Evolutionary conservation across 2,797 vertebrate genomes (phyloP).

Genomic region (Tinamus major): DNA sequence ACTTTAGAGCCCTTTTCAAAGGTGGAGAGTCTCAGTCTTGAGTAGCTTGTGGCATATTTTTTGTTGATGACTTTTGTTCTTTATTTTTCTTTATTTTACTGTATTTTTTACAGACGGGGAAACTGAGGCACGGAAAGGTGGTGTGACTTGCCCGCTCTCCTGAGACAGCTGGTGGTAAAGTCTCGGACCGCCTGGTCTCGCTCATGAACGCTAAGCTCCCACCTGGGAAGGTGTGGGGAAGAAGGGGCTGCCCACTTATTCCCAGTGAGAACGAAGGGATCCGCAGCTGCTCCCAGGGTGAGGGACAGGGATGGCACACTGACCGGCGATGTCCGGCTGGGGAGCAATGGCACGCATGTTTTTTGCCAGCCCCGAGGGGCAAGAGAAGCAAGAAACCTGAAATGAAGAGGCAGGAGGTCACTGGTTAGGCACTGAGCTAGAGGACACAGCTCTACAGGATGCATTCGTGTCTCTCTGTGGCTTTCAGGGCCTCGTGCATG

Average conservation of each 20-base stretch:
- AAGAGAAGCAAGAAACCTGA: neutral
- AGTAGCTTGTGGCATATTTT: neutral
- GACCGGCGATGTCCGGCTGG: neutral
- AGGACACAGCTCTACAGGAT: conserved; percentile 56
- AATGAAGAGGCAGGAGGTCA: neutral
- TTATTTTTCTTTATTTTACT: neutral
- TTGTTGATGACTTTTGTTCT: neutral
- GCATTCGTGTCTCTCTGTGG: conserved; percentile 77
- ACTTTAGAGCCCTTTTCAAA: conserved; percentile 63
- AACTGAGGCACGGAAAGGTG: conserved; percentile 61
- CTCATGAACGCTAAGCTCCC: neutral
- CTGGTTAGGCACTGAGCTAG: neutral
- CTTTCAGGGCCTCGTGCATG: conserved; percentile 82
- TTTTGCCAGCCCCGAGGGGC: neutral
- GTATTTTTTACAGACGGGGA: neutral
- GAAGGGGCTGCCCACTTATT: neutral
- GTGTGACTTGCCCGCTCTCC: conserved; percentile 37
- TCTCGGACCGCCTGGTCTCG: neutral
- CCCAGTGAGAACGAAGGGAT: neutral
- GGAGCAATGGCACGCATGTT: neutral
- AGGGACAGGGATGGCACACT: neutral
- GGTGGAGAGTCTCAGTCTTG: conserved; percentile 18
- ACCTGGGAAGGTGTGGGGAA: neutral
- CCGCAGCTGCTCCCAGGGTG: accelerated
- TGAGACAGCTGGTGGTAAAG: neutral